These are phyloP conservation scores for Polia nebulosa DNA, from an alignment of 2,888 invertebrate genomes.

Conservation along the genomic window DNA sequence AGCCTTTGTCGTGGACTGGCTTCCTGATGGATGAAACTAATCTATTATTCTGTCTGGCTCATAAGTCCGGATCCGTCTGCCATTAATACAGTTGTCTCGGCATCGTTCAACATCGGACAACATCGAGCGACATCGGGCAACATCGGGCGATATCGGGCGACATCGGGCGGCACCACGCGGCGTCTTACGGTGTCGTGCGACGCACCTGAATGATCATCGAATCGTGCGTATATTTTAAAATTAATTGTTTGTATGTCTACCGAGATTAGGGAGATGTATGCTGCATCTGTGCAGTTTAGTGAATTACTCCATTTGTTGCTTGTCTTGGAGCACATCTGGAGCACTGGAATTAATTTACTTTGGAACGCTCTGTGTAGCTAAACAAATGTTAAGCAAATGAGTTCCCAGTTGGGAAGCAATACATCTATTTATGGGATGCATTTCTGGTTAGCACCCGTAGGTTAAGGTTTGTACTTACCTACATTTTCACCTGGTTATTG, in stretches of 20 bases:
- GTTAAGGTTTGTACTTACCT: background rate
- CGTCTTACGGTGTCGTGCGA: constrained; percentile 19
- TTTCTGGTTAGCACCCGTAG: background rate
- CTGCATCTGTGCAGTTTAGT: constrained; percentile 33
- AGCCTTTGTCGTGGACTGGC: constrained; percentile 68
- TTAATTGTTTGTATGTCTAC: constrained; percentile 53
- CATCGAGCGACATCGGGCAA: constrained; percentile 36
- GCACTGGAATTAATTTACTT: constrained; percentile 29
- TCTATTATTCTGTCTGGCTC: constrained; percentile 72
- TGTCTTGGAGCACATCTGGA: constrained; percentile 32
- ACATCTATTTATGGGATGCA: constrained; percentile 8
- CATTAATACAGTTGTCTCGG: constrained; percentile 70
- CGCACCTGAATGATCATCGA: constrained; percentile 59
- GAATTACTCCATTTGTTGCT: constrained; percentile 43
- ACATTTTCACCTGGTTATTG: background rate
- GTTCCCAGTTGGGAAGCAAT: constrained; percentile 7
- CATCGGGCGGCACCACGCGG: constrained; percentile 19
- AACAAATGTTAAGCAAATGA: constrained; percentile 21
- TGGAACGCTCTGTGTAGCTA: background rate
- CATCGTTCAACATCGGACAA: constrained; percentile 29
- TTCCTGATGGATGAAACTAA: constrained; percentile 74
- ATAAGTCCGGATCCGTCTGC: constrained; percentile 67
- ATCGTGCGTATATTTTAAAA: constrained; percentile 58
- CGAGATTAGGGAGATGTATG: constrained; percentile 39
- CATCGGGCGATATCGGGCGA: background rate